phyloP scores from a whole-genome alignment of 23 tunicate species.

The Styela clava region DNA sequence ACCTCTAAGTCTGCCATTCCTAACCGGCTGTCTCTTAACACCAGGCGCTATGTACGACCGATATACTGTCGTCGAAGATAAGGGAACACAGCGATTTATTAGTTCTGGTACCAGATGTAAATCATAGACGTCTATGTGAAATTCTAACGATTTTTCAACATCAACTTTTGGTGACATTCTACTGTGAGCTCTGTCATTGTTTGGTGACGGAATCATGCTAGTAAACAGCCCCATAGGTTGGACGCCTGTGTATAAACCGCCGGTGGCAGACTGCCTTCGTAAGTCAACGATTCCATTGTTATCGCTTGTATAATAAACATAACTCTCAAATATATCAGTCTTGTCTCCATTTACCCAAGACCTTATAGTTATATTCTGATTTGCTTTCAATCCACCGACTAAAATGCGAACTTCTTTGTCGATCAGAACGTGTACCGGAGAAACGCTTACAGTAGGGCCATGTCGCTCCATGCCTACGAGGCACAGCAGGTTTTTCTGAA shows the following conservation, averaged over 20 bases:
- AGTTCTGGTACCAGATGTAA: not conserved
- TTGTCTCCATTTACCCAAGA: not conserved
- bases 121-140: not conserved
- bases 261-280: not conserved
- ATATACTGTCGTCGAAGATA: not conserved
- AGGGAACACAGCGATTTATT: too few relatives aligned
- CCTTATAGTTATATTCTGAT: conserved; percentile 1
- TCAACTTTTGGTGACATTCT: not conserved
- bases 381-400: not conserved
- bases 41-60: conserved; percentile 12
- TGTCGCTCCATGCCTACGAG: too few relatives aligned
- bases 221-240: conserved; percentile 5
- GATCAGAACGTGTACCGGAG: not conserved
- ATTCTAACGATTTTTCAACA: not conserved
- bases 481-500: too few relatives aligned
- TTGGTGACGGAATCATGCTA: conserved; percentile 16
- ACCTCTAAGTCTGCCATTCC: conserved; percentile 15
- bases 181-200: not conserved
- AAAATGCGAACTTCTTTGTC: not conserved
- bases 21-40: not conserved
- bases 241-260: conserved; percentile 5
- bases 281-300: conserved; percentile 1
- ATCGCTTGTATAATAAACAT: conserved; percentile 3
- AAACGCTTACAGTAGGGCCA: too few relatives aligned
- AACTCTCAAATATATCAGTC: not conserved